phyloP scores from a whole-genome alignment of 92 coral and sea anemone genomes.

The Desmophyllum pertusum region DNA sequence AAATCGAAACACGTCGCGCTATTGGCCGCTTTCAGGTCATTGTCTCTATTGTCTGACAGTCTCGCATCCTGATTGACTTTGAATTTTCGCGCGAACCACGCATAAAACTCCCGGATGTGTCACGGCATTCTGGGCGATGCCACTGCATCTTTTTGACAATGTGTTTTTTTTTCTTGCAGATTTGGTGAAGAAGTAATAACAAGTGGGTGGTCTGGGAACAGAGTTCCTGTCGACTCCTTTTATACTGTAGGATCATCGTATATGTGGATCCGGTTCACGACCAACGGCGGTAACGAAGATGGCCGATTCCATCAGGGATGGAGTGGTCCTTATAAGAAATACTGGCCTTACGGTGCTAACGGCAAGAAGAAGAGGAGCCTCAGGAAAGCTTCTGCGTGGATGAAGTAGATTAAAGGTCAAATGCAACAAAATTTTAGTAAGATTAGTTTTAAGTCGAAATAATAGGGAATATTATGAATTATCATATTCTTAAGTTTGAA shows the following conservation, averaged over 20 bases:
- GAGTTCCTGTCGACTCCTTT: constrained; percentile 54
- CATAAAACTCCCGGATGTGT: not conserved
- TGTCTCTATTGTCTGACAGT: too few species aligned
- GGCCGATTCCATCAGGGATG: constrained; percentile 60
- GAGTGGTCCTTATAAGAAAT: constrained; percentile 49
- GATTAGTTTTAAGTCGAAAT: too few species aligned
- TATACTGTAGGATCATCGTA: not conserved
- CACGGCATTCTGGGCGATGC: too few species aligned
- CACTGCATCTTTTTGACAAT: not conserved
- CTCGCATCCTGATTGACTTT: too few species aligned
- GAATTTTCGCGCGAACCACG: too few species aligned
- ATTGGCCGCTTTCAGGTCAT: too few species aligned
- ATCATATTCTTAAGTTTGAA: too few species aligned
- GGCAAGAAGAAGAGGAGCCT: constrained; percentile 40
- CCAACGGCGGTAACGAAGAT: constrained; percentile 40
- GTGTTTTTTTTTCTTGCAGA: constrained; percentile 6
- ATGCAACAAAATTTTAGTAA: too few species aligned
- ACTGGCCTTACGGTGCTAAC: constrained; percentile 60
- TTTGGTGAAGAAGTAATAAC: constrained; percentile 25
- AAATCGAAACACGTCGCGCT: too few species aligned
- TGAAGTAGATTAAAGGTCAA: too few species aligned
- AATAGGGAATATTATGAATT: too few species aligned
- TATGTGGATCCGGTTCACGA: constrained; percentile 75
- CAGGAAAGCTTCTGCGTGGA: too few species aligned
- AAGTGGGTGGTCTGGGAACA: constrained; percentile 65